Conservation (phyloP, 1,140 invertebrate species). For the Achroia grisella region DNA sequence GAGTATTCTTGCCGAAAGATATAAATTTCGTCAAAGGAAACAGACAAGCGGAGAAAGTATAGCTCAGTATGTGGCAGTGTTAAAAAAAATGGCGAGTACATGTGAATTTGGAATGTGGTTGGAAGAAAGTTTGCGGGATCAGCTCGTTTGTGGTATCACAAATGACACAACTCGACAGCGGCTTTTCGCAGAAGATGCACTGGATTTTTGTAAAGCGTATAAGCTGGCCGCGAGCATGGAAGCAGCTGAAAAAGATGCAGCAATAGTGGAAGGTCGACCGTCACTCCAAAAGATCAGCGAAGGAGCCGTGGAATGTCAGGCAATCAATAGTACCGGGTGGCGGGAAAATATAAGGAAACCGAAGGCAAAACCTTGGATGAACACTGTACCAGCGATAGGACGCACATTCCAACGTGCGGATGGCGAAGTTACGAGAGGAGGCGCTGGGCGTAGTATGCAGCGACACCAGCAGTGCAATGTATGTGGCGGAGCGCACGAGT, state of each 20-base stretch:
- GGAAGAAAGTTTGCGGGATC: not conserved
- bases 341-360: too few relatives aligned
- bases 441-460: too few relatives aligned
- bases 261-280: not conserved
- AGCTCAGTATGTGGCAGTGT: not conserved
- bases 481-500: not conserved
- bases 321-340: too few relatives aligned
- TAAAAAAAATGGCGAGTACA: not conserved
- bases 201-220: not conserved
- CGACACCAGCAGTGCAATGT: not conserved
- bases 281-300: too few relatives aligned
- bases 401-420: too few relatives aligned
- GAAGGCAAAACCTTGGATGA: too few relatives aligned
- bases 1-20: conserved; percentile 8
- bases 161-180: not conserved
- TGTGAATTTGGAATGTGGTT: not conserved
- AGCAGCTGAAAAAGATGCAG: conserved; percentile 5
- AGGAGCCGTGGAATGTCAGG: too few relatives aligned
- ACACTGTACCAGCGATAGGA: too few relatives aligned
- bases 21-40: conserved; percentile 6
- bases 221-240: not conserved
- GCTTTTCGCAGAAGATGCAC: not conserved
- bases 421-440: too few relatives aligned
- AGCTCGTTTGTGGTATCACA: too few relatives aligned
- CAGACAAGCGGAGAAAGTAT: conserved; percentile 4